Evolutionary conservation across 2,888 invertebrate species (phyloP).

Genomic region (Augiades crinisus): DNA sequence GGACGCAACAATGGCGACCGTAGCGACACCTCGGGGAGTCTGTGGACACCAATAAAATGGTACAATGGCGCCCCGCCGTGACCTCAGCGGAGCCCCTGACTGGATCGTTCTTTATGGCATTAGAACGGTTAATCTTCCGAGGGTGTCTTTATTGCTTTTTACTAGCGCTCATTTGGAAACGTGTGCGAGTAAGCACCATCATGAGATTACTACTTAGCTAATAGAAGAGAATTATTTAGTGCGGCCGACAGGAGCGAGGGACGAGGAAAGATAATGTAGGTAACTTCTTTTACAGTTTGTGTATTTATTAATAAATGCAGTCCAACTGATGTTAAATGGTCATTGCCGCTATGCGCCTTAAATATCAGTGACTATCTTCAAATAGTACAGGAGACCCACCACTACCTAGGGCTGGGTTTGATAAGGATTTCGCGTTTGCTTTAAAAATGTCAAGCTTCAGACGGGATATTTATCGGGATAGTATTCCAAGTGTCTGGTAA

Average conservation of each 20-base stretch:
- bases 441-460: too few relatives aligned
- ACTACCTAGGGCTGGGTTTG: too few relatives aligned
- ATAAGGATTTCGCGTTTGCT: too few relatives aligned
- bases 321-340: too few relatives aligned
- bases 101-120: constrained; percentile 54
- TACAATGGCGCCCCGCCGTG: constrained; percentile 61
- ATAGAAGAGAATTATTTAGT: constrained; percentile 26
- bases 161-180: constrained; percentile 40
- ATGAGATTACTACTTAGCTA: constrained; percentile 28
- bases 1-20: constrained; percentile 38
- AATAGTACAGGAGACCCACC: too few relatives aligned
- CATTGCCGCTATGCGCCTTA: too few relatives aligned
- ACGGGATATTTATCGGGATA: too few relatives aligned
- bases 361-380: too few relatives aligned
- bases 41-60: constrained; percentile 67
- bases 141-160: constrained; percentile 65
- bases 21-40: constrained; percentile 52
- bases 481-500: too few relatives aligned
- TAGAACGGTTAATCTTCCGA: constrained; percentile 58
- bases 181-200: constrained; percentile 26
- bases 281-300: not conserved
- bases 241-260: not conserved
- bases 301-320: not conserved
- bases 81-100: constrained; percentile 34
- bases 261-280: not conserved